Evolutionary conservation across 2,797 vertebrate genomes (phyloP), one percentile per base, ranked within the genome.

Genomic region (Enteromius paludinosus): DNA sequence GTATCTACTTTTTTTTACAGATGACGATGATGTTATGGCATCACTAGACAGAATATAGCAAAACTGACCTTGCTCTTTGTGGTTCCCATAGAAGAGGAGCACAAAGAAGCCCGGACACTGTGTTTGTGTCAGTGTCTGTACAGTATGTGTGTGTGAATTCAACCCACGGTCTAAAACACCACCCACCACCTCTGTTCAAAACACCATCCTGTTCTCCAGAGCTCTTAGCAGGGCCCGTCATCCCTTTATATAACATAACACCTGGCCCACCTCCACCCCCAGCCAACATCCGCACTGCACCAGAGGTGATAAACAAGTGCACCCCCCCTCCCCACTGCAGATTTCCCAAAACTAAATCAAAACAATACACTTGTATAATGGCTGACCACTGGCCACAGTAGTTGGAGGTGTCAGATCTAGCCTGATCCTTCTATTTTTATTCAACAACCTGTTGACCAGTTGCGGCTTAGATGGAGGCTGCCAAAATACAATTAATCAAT

Each of bases 181-280:
- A 66, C 84, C 75, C 84, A 85, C 84, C 70, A 62, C 62, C 69
- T 78, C 76, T 85, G 81, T 83, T 85, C 62, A 82, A 78, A 83
- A 83, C 80, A 79, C 81, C 81, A 68, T 83, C 76, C 76, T 83
- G 80, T 85, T 75, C 84, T 85, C 62, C 45, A 85, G 76, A 79
- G 84, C 84, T 83, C 76, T 85, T 73, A 74, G 59, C 79, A 66
- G 61, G 25, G 66, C 84, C 84, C 23, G n/a, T 85, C 84, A 85
- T 85, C 62, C 68, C 28, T 82, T 85, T 85, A 85, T 83, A 79
- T 85, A 85, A 85, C 64, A 82, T 68, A 79, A 79, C 84, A 85
- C 80, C 80, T 85, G 84, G 71, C 69, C 70, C 70, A 83, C 84
- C 84, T 85, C 84, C 84, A 74, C 75, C 79, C 73, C 68, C 84